Base-by-base conservation (phyloP, 1,140 invertebrate genomes). In the Ips typographus region DNA sequence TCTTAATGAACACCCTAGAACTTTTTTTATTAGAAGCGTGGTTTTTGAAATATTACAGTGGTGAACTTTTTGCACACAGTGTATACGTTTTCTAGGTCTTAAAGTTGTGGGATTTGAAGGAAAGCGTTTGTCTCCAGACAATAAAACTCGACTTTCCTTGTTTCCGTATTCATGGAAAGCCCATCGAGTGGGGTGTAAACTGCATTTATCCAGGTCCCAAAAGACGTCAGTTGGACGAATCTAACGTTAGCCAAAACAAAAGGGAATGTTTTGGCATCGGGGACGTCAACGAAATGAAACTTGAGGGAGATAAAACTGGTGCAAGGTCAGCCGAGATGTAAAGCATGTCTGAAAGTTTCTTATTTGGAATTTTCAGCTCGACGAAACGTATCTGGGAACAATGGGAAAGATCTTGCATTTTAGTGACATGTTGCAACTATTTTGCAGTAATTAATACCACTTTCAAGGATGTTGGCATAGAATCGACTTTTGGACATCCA, bases 91-190 rank as follows among this genome's bases (percentile, higher is more conserved):
- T 69, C 36, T 53, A 86, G 85, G 75, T 77, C 8, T 41, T 86
- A 1, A 81, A 85, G 73, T 79, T 86, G 36, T 87, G 85, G 84
- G 82, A 84, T 58, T 65, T 86, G 40, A 81, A 80, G 63, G 83
- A 84, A 64, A 81, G 84, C 43, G 80, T 76, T 43, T 80, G 84
- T 43, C 74, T 85, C 4, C 84, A 86, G 76, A 82, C 80, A 0
- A 70, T 86, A 3, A 79, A 80, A 60, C 74, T 86, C 3, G 80
- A 82, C 49, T 85, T 84, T 73, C 83, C 84, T 0, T 83, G 83
- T 47, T 78, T 85, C 4, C 79, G 79, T 7, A 80, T 83, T 47
- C 74, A 83, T 7, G 84, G 84, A 2, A 84, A 82, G 75, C 78
- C 78, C 41, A 79, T 82, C 2, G 84, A 87, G 63, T 86, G 85